Evolutionary conservation across 2,113 vertebrate species (phyloP).

Genomic region (Anthoscopus minutus): DNA sequence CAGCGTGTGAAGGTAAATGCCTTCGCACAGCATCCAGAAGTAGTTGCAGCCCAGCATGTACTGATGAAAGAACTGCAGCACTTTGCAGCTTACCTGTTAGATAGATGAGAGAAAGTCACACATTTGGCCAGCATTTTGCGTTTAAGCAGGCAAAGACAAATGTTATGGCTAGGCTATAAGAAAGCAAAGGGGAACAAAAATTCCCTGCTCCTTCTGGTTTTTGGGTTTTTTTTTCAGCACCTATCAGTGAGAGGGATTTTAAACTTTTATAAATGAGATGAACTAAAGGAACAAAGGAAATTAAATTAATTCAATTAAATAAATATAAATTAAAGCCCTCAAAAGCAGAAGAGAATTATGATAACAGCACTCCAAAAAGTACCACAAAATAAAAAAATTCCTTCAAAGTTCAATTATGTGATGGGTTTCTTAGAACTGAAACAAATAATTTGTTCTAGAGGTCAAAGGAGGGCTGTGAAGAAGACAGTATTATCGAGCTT

Average conservation of each 20-base stretch:
- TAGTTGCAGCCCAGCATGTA: conserved; percentile 98
- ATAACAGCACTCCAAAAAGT: not conserved
- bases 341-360: not conserved
- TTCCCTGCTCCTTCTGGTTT: not conserved
- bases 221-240: not conserved
- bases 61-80: conserved; percentile 93
- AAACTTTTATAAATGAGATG: not conserved
- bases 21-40: conserved; percentile 99
- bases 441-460: not conserved
- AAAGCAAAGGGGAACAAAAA: not conserved
- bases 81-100: conserved; percentile 87
- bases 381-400: not conserved
- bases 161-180: not conserved
- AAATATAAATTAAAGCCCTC: not conserved
- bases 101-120: conserved; percentile 13
- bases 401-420: not conserved
- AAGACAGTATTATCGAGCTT: not conserved
- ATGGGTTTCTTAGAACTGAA: not conserved
- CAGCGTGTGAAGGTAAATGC: conserved; percentile 93
- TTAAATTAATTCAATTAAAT: not conserved
- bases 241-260: not conserved
- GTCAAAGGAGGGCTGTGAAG: not conserved
- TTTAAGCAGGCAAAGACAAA: not conserved
- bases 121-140: not conserved
- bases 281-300: not conserved